Evolutionary conservation across 2,888 invertebrate genomes (phyloP).

Genomic region (Dicyrtomina minuta): DNA sequence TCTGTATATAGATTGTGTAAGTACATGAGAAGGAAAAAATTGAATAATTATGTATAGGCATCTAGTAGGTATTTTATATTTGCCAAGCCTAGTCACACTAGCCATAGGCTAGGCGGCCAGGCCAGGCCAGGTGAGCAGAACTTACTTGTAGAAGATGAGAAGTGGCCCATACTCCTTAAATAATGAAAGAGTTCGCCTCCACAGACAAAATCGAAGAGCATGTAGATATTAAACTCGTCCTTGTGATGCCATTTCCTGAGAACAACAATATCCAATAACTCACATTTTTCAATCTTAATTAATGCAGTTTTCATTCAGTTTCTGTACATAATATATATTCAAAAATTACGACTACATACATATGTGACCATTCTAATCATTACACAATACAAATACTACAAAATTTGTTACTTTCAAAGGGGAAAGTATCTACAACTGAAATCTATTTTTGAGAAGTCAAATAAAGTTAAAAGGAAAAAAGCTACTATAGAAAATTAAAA

Average conservation of each 20-base stretch:
- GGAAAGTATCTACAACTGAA: too few species aligned
- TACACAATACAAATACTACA: too few species aligned
- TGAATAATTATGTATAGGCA: background rate
- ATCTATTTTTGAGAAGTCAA: too few species aligned
- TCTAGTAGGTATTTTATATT: background rate
- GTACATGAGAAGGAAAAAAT: background rate
- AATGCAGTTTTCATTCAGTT: too few species aligned
- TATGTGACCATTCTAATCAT: too few species aligned
- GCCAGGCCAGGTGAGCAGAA: too few species aligned
- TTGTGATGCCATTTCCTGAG: constrained; percentile 39
- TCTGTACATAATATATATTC: background rate
- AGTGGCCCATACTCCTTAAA: constrained; percentile 85
- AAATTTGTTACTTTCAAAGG: too few species aligned
- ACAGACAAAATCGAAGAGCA: constrained; percentile 94
- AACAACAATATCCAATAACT: background rate
- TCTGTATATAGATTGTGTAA: background rate
- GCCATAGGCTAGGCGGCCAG: too few species aligned
- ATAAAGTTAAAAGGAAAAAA: too few species aligned
- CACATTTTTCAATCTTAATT: too few species aligned
- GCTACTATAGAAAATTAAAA: background rate
- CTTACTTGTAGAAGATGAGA: constrained; percentile 69
- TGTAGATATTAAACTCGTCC: constrained; percentile 87
- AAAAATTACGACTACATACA: too few species aligned
- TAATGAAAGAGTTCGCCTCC: constrained; percentile 97
- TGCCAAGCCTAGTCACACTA: too few species aligned